These are phyloP conservation scores for Scotopteryx bipunctaria DNA, from an alignment of 2,888 invertebrate species.

Conservation along the genomic window DNA sequence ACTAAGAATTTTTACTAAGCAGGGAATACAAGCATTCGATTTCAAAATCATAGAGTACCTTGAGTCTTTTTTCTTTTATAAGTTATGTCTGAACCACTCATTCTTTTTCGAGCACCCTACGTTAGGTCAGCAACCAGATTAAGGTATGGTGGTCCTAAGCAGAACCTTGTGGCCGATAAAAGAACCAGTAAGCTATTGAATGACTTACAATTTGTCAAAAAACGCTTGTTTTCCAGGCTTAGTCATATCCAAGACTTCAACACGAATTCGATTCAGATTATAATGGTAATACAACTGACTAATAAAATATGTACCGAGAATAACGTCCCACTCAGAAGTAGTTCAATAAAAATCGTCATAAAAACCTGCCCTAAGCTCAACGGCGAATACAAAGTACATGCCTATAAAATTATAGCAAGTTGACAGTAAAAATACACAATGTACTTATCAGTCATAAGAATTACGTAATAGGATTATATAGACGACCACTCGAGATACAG, in stretches of 20 bases:
- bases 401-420: slow-evolving; percentile 38
- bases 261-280: slow-evolving; percentile 28
- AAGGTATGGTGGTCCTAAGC: not conserved
- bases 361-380: slow-evolving; percentile 30
- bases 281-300: slow-evolving; percentile 36
- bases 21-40: slow-evolving; percentile 8
- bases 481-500: slow-evolving; percentile 57
- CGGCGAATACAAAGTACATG: slow-evolving; percentile 30
- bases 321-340: slow-evolving; percentile 24
- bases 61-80: not conserved
- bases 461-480: slow-evolving; percentile 49
- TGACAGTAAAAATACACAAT: slow-evolving; percentile 49
- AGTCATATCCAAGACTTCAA: slow-evolving; percentile 10
- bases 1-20: slow-evolving; percentile 31
- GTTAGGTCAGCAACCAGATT: not conserved
- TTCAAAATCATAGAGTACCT: not conserved
- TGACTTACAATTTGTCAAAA: not conserved
- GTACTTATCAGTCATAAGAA: slow-evolving; percentile 71
- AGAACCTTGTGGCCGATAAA: not conserved
- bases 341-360: slow-evolving; percentile 29
- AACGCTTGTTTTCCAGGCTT: slow-evolving; percentile 3
- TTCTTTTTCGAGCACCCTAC: not conserved
- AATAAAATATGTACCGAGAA: slow-evolving; percentile 34
- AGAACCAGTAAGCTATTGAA: not conserved
- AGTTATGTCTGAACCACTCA: not conserved